Base-by-base conservation (phyloP, 1,140 invertebrate species). In the Heterodera schachtii region DNA sequence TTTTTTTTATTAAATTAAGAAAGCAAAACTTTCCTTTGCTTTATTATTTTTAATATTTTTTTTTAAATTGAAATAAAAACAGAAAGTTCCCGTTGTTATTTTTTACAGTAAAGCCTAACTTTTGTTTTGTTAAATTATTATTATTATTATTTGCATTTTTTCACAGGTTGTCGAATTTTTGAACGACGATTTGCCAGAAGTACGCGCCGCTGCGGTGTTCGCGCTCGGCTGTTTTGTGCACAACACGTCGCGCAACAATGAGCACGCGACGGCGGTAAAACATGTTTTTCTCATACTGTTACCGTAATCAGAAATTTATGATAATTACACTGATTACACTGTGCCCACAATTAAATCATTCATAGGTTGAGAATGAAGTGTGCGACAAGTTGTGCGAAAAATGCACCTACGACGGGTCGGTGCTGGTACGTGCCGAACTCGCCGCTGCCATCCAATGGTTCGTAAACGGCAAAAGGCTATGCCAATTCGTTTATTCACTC, bases 391-490 rank as follows among this genome's bases (percentile, higher is more conserved):
- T 90, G 19, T 89, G 86, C 71, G 80, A 81, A 11, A 82, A 84
- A n/a, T 89, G 89, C 70, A 87, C 87, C 41, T 86, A 81, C 44
- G 88, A 89, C 82, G 89, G 89, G 13, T 86, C 87, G 11, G 82
- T 84, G 16, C 64, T 89, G 16, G 88, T 89, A 4, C 47, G 88
- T 70, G 79, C 86, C 21, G 88, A 89, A 80, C 78, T 89, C 2
- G 85, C 84, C 9, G 88, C 87, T 11, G 88, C 88, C 43, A 84
- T 89, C 16, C 88, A 88, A 41, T 89, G 88, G 88, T 89, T 88
- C 52, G 52, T 52, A 31, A 31, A 31, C 31, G 31, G 31, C 31
- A 31, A 31, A 31, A 31, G 31, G 31, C 31, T 31, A 1, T 31
- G 31, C 31, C 31, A 31, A n/a, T n/a, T n/a, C n/a, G n/a, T 31